Percentiles rank a stretch among this genome's conserved stretches.
These are phyloP conservation scores for Oreonectes daqikongensis DNA, from an alignment of 2,797 vertebrate genomes.

Conservation along the genomic window DNA sequence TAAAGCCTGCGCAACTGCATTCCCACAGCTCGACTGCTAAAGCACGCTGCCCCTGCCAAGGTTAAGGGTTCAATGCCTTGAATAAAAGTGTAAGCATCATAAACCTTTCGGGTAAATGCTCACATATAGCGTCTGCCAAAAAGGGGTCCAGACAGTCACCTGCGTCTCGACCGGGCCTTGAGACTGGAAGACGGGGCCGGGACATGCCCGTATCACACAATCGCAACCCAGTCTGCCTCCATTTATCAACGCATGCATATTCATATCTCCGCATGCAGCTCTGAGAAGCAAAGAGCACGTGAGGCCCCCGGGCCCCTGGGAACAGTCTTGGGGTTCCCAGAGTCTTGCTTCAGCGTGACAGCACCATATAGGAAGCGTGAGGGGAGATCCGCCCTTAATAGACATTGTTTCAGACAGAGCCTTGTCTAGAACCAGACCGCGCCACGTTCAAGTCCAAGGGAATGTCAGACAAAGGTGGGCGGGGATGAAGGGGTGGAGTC, in stretches of 20 bases:
- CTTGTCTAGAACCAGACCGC: slow-evolving; percentile 53
- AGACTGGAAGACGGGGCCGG: slow-evolving; percentile 41
- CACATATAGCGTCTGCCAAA: slow-evolving; percentile 30
- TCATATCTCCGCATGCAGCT: slow-evolving; percentile 62
- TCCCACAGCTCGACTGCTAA: neutral
- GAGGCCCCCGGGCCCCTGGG: slow-evolving; percentile 50
- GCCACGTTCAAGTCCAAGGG: slow-evolving; percentile 47
- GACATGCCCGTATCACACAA: slow-evolving; percentile 51
- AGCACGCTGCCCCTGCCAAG: neutral
- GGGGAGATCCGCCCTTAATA: slow-evolving; percentile 49
- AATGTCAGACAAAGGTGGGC: slow-evolving; percentile 44
- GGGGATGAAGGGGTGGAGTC: slow-evolving; percentile 22
- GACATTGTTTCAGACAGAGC: slow-evolving; percentile 32
- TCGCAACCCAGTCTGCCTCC: slow-evolving; percentile 54
- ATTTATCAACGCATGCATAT: slow-evolving; percentile 66
- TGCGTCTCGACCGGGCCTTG: slow-evolving; percentile 58
- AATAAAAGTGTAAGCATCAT: slow-evolving; percentile 12
- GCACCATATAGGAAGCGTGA: slow-evolving; percentile 15
- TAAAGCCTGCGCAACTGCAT: neutral
- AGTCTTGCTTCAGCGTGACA: slow-evolving; percentile 47
- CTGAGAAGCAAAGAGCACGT: slow-evolving; percentile 53
- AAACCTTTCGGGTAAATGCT: slow-evolving; percentile 46
- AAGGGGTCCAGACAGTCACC: slow-evolving; percentile 55
- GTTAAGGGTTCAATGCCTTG: neutral
- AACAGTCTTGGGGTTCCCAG: slow-evolving; percentile 42